Percentiles rank a stretch among this genome's conserved stretches.
Evolutionary conservation across 92 coral and sea anemone species (phyloP).

Genomic region (Pocillopora grandis): DNA sequence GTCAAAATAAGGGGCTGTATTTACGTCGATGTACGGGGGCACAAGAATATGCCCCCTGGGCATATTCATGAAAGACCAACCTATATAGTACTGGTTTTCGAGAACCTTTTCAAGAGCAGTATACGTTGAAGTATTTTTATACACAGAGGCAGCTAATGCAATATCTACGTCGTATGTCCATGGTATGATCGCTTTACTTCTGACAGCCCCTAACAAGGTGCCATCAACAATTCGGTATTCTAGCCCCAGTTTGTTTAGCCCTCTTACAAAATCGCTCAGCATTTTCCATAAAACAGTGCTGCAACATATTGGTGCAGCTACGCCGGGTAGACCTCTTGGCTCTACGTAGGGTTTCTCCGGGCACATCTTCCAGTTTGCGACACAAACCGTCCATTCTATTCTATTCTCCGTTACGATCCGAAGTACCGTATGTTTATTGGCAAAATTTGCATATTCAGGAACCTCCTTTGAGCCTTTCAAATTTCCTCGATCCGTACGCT

Average conservation of each 20-base stretch:
- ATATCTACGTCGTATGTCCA: slow-evolving; percentile 68
- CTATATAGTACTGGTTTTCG: slow-evolving; percentile 32
- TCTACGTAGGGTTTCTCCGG: slow-evolving; percentile 51
- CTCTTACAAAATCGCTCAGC: slow-evolving; percentile 52
- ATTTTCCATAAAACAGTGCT: slow-evolving; percentile 50
- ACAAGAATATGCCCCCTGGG: slow-evolving; percentile 41
- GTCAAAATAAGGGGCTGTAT: slow-evolving; percentile 45
- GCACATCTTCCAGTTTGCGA: slow-evolving; percentile 60
- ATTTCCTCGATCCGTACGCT: slow-evolving; percentile 40
- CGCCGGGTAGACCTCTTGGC: slow-evolving; percentile 47
- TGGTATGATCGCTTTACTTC: slow-evolving; percentile 68
- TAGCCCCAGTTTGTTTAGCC: slow-evolving; percentile 39
- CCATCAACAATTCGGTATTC: slow-evolving; percentile 56
- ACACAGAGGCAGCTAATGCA: slow-evolving; percentile 21
- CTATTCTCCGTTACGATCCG: slow-evolving; percentile 66
- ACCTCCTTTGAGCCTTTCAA: slow-evolving; percentile 43
- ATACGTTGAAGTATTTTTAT: slow-evolving; percentile 1
- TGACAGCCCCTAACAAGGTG: slow-evolving; percentile 63
- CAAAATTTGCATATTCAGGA: slow-evolving; percentile 63
- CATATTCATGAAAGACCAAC: slow-evolving; percentile 41
- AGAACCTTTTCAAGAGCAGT: slow-evolving; percentile 30
- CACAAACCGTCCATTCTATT: slow-evolving; percentile 73
- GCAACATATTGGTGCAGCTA: slow-evolving; percentile 64
- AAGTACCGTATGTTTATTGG: slow-evolving; percentile 47
- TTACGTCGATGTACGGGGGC: slow-evolving; percentile 44